These are phyloP conservation scores for Drosophila paulistorum DNA, from an alignment of 1,140 invertebrate genomes.

Conservation along the genomic window DNA sequence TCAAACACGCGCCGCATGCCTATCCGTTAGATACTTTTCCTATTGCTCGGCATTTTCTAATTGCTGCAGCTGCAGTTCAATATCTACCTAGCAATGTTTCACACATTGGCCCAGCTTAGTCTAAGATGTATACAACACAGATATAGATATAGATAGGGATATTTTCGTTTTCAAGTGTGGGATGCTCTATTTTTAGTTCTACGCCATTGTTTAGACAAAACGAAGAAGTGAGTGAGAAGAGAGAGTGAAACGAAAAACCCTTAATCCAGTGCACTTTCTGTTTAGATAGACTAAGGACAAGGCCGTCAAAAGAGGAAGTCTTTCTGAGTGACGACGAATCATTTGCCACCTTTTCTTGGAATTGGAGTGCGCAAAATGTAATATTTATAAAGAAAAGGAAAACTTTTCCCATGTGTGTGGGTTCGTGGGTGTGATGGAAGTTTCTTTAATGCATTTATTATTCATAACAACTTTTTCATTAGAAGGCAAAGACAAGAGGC, in stretches of 20 bases:
- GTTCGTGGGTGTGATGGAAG: slow-evolving; percentile 57
- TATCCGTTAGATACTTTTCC: slow-evolving; percentile 74
- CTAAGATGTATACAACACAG: slow-evolving; percentile 8
- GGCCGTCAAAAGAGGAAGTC: slow-evolving; percentile 31
- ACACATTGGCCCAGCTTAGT: slow-evolving; percentile 63
- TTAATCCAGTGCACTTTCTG: slow-evolving; percentile 32
- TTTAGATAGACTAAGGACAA: slow-evolving; percentile 42
- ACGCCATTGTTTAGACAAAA: slow-evolving; percentile 48
- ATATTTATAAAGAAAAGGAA: slow-evolving; percentile 58
- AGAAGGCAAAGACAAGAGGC: slow-evolving; percentile 34
- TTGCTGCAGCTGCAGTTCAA: slow-evolving; percentile 67
- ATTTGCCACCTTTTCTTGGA: slow-evolving; percentile 46
- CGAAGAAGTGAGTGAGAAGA: not conserved
- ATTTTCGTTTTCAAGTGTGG: slow-evolving; percentile 20
- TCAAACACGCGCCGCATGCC: slow-evolving; percentile 57
- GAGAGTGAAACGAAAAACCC: not conserved
- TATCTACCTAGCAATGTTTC: slow-evolving; percentile 51
- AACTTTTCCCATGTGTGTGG: slow-evolving; percentile 35
- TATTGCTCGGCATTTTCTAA: slow-evolving; percentile 62
- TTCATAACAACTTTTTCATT: slow-evolving; percentile 80
- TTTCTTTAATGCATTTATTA: slow-evolving; percentile 79
- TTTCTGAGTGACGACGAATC: slow-evolving; percentile 46
- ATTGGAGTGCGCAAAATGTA: slow-evolving; percentile 51
- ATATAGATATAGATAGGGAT: not conserved
- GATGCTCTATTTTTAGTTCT: slow-evolving; percentile 45